Evolutionary conservation across 2,888 invertebrate genomes (phyloP), one percentile per base, ranked within the genome.

Genomic region (Choreutis nemorana): DNA sequence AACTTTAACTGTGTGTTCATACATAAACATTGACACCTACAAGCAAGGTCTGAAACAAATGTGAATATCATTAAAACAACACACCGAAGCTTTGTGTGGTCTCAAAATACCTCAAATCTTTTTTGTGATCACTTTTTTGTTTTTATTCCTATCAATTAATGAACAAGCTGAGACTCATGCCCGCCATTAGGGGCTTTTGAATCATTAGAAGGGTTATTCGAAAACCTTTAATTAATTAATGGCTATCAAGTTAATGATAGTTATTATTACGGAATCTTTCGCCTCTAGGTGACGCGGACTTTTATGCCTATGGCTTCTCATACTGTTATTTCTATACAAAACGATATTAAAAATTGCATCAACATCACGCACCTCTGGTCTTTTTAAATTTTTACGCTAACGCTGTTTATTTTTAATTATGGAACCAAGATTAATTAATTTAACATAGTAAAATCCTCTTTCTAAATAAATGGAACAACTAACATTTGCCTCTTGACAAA

Each of bases 41-140:
- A n/a, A n/a, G n/a, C n/a, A n/a, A n/a, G n/a, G n/a, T 54, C 56
- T 58, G 48, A 66, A 71, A 71, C 66, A 68, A 72, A 77, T 73
- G 71, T 73, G 70, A 77, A 73, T 77, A 68, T 71, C 71, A 75
- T 77, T 77, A 77, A 46, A 56, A 55, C 57, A 63, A 64, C 65
- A 57, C 58, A 37, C 39, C 48, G 45, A 48, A 43, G 50, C 50
- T 46, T 59, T 70, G 75, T 78, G 77, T 78, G 77, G 75, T 75
- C 75, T 18, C 52, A 46, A 52, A 13, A 54, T 59, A 57, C 52
- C 51, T 60, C 48, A 51, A 42, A 47, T 45, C 47, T 49, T 45
- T 50, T 59, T 45, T 50, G 50, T 57, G 49, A 57, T 59, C 59
- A 58, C 55, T 51, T 50, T 51, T 41, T 32, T 34, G 37, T 48